Percentiles rank a stretch among this genome's conserved stretches.
Evolutionary conservation across 1,140 invertebrate species (phyloP).

Genomic region (Globodera rostochiensis): DNA sequence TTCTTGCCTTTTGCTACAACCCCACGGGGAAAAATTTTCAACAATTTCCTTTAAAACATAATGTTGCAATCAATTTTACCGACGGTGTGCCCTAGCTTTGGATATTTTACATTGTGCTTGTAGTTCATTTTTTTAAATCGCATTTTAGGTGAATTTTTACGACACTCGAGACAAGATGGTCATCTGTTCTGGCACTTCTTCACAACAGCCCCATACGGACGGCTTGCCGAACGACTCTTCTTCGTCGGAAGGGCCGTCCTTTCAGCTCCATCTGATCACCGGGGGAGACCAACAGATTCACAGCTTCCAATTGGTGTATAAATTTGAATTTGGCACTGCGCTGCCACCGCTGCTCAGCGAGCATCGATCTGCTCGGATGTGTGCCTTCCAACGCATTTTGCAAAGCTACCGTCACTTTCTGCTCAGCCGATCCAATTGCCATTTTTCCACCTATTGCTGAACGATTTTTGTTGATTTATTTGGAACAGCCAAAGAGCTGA

Average conservation of each 20-base stretch:
- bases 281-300: not conserved
- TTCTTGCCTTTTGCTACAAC: too few relatives aligned
- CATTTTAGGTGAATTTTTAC: slow-evolving; percentile 31
- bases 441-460: slow-evolving; percentile 12
- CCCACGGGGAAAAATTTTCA: too few relatives aligned
- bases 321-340: not conserved
- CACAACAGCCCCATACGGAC: not conserved
- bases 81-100: too few relatives aligned
- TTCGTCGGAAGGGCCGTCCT: not conserved
- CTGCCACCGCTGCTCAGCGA: slow-evolving; percentile 5
- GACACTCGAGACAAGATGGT: slow-evolving; percentile 22
- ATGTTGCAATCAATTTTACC: too few relatives aligned
- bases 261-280: slow-evolving; percentile 13
- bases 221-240: not conserved
- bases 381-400: slow-evolving; percentile 7
- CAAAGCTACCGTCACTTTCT: not conserved
- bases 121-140: not conserved
- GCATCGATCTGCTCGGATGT: not conserved
- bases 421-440: not conserved
- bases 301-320: not conserved
- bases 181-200: slow-evolving; percentile 1
- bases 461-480: not conserved
- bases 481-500: not conserved
- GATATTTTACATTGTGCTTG: too few relatives aligned
- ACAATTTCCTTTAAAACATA: too few relatives aligned